Conservation (phyloP, 1,140 invertebrate species). For the Homalodisca vitripennis region DNA sequence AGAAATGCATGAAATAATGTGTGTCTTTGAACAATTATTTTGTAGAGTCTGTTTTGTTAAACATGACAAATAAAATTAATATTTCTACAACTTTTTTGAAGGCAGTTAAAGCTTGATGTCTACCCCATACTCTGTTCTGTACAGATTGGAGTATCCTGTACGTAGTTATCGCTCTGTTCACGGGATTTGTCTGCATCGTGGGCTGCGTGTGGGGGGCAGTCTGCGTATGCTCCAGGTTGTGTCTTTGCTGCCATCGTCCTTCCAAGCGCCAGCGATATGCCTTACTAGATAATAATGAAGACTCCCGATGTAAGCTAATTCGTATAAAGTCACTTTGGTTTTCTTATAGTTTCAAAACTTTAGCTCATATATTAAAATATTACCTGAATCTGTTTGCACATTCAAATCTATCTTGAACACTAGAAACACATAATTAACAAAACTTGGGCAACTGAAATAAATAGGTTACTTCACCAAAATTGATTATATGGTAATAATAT, state of each 20-base stretch:
- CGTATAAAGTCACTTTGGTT: slow-evolving; percentile 2
- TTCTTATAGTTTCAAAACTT: slow-evolving; percentile 9
- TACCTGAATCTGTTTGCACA: neutral
- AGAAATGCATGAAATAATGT: too few relatives aligned
- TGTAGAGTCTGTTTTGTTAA: too few relatives aligned
- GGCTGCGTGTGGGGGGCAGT: slow-evolving; percentile 68
- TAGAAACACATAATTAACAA: too few relatives aligned
- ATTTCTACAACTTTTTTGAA: too few relatives aligned
- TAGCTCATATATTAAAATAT: neutral
- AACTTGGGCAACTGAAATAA: too few relatives aligned
- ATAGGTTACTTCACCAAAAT: too few relatives aligned
- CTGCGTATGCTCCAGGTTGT: slow-evolving; percentile 63
- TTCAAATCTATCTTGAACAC: neutral
- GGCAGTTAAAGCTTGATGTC: too few relatives aligned
- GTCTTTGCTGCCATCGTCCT: slow-evolving; percentile 38
- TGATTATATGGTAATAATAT: too few relatives aligned
- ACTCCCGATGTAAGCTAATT: slow-evolving; percentile 35
- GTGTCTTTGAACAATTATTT: too few relatives aligned
- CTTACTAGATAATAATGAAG: slow-evolving; percentile 37
- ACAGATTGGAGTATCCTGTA: slow-evolving; percentile 87
- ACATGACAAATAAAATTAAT: too few relatives aligned
- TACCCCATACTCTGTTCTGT: too few relatives aligned
- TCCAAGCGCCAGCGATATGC: slow-evolving; percentile 36
- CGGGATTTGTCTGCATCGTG: slow-evolving; percentile 60
- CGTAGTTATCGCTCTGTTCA: slow-evolving; percentile 72